phyloP scores from a whole-genome alignment of 2,113 vertebrate species.

The Tachysurus fulvidraco region DNA sequence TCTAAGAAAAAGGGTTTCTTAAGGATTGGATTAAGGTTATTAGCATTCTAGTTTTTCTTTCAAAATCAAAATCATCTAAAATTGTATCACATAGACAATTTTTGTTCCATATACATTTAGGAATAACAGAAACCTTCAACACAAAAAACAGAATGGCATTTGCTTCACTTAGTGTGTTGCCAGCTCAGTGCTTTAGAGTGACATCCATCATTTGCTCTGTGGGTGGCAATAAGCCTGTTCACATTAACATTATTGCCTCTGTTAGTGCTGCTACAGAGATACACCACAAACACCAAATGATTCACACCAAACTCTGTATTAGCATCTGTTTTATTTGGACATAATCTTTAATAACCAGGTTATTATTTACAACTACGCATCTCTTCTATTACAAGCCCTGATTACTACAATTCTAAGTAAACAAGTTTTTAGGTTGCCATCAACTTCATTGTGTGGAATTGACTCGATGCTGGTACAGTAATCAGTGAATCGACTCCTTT shows the following conservation, averaged over 20 bases:
- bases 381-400: not conserved
- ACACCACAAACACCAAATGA: constrained; percentile 21
- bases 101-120: not conserved
- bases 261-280: constrained; percentile 28
- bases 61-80: too few species aligned
- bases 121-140: not conserved
- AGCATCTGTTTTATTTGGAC: not conserved
- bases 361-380: not conserved
- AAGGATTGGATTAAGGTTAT: not conserved
- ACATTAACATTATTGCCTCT: constrained; percentile 39
- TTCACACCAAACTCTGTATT: constrained; percentile 26
- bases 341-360: not conserved
- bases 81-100: not conserved
- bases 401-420: not conserved
- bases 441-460: not conserved
- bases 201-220: constrained; percentile 42
- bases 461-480: not conserved
- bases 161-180: constrained; percentile 35
- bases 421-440: too few species aligned
- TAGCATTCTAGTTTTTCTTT: not conserved
- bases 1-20: not conserved
- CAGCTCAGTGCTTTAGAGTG: constrained; percentile 37
- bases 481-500: too few species aligned
- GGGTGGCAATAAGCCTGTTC: constrained; percentile 29
- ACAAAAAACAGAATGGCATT: not conserved